Conservation (phyloP, 2,797 vertebrate species). For the Anableps anableps region DNA sequence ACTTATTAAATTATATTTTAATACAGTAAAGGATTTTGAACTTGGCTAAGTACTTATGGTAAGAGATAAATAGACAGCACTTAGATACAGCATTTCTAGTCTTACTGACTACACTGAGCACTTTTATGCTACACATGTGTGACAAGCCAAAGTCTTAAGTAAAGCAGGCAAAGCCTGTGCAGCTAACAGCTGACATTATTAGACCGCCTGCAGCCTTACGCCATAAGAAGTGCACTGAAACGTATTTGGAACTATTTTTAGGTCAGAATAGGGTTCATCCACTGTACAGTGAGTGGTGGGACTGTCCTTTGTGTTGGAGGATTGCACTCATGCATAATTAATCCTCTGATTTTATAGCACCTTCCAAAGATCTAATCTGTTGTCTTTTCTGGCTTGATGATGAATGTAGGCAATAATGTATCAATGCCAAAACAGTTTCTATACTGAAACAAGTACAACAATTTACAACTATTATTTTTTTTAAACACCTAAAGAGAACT, state of each 20-base stretch:
- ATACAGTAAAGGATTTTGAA: too few relatives aligned
- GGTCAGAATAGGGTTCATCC: background rate
- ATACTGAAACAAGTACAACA: background rate
- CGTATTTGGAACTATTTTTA: background rate
- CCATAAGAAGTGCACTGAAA: too few relatives aligned
- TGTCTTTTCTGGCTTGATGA: background rate
- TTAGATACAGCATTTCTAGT: too few relatives aligned
- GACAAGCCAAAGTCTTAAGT: background rate
- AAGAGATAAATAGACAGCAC: too few relatives aligned
- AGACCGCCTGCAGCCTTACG: too few relatives aligned
- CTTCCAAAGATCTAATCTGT: background rate
- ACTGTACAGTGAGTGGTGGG: background rate
- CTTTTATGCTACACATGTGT: background rate
- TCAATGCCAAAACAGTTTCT: background rate
- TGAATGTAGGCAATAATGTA: background rate
- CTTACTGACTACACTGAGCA: too few relatives aligned
- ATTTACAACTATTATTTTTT: too few relatives aligned
- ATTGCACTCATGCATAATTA: background rate
- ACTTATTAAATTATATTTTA: too few relatives aligned
- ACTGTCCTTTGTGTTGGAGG: background rate
- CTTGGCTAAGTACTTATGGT: too few relatives aligned
- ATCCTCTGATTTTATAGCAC: background rate
- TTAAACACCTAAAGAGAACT: too few relatives aligned
- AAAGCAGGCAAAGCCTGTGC: too few relatives aligned
- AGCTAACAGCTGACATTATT: background rate